Conservation (phyloP, 1,140 invertebrate species). For the Amyelois transitella region DNA sequence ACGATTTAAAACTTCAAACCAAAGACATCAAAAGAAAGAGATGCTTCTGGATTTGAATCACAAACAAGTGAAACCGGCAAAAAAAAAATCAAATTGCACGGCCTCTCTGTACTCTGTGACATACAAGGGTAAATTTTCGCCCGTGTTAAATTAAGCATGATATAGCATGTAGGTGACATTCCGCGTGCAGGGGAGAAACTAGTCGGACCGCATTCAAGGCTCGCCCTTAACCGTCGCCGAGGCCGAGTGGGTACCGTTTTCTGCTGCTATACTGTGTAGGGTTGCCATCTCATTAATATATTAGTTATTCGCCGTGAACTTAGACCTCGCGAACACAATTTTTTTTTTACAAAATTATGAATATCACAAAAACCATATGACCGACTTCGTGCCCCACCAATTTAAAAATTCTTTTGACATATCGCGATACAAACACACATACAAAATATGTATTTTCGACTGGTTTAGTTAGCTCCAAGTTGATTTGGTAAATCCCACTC, state of each 20-base stretch:
- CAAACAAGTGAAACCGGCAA: background rate
- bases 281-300: slow-evolving; percentile 22
- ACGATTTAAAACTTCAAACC: no score
- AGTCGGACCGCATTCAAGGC: slow-evolving; percentile 57
- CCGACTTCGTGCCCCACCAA: no score
- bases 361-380: no score
- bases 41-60: background rate
- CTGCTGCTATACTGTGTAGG: slow-evolving; percentile 36
- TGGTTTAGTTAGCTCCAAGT: no score
- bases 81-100: background rate
- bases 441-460: no score
- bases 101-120: background rate
- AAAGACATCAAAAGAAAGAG: no score
- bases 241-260: slow-evolving; percentile 50
- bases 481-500: no score
- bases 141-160: slow-evolving; percentile 23
- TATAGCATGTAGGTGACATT: slow-evolving; percentile 62
- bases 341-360: no score
- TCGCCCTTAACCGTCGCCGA: slow-evolving; percentile 51
- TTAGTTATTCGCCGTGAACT: no score
- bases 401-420: no score
- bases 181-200: slow-evolving; percentile 59
- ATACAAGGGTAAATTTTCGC: slow-evolving; percentile 6
- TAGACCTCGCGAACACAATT: no score
- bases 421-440: no score